Evolutionary conservation across 2,888 invertebrate genomes (phyloP).

Genomic region (Agrotis ipsilon): DNA sequence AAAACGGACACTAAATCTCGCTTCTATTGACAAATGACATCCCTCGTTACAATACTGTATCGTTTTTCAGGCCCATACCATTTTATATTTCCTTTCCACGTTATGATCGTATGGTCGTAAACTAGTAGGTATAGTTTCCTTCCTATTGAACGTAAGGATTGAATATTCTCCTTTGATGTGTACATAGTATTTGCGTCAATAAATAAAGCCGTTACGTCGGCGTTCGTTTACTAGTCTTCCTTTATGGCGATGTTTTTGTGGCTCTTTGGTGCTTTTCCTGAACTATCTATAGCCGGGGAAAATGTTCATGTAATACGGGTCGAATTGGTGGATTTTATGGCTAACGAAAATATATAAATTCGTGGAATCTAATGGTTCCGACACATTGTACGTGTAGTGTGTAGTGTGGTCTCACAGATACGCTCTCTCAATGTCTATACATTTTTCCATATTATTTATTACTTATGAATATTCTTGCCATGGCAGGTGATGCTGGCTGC

Average conservation of each 20-base stretch:
- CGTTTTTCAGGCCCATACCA: slow-evolving; percentile 76
- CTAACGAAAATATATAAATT: neutral
- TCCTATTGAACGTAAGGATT: slow-evolving; percentile 62
- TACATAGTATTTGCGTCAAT: slow-evolving; percentile 61
- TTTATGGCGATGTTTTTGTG: slow-evolving; percentile 58
- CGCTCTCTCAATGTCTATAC: no score
- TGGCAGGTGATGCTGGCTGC: no score
- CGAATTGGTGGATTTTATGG: neutral
- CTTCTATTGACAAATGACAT: slow-evolving; percentile 84
- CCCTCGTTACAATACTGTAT: slow-evolving; percentile 82
- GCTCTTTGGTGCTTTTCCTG: slow-evolving; percentile 39
- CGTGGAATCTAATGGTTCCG: neutral
- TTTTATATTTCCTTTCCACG: slow-evolving; percentile 78
- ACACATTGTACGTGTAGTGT: no score
- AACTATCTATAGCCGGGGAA: slow-evolving; percentile 15
- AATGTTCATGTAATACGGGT: slow-evolving; percentile 25
- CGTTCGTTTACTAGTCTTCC: slow-evolving; percentile 60
- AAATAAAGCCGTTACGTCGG: slow-evolving; percentile 62
- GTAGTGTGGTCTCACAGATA: no score
- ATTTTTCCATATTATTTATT: no score
- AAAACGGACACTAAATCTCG: slow-evolving; percentile 79
- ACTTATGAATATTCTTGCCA: no score
- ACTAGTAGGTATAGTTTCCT: slow-evolving; percentile 67
- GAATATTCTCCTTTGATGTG: slow-evolving; percentile 63
- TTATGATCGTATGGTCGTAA: slow-evolving; percentile 74